Conservation (phyloP, 2,888 invertebrate species). For the Tenthredo distinguenda region DNA sequence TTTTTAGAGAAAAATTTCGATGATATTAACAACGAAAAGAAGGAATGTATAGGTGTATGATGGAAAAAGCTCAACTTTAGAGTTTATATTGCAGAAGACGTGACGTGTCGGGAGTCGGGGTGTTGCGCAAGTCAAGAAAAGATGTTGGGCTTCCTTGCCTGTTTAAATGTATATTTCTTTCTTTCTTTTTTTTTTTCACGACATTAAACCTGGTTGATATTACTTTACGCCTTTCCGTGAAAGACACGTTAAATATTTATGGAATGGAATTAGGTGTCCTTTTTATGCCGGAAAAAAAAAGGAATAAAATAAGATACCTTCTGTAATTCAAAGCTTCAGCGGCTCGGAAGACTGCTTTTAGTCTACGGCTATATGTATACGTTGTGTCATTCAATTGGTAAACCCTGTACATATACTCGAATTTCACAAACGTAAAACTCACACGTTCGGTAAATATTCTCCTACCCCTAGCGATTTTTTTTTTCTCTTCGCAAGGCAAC, state of each 20-base stretch:
- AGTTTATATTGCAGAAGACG: background rate
- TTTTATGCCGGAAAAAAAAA: background rate
- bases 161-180: background rate
- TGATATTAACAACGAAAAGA: background rate
- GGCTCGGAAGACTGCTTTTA: background rate
- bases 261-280: background rate
- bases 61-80: background rate
- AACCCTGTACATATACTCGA: background rate
- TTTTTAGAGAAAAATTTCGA: background rate
- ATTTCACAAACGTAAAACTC: background rate
- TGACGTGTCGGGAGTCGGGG: background rate
- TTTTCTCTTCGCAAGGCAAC: background rate
- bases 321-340: background rate
- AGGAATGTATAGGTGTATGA: background rate
- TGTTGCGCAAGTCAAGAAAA: slow-evolving; percentile 39
- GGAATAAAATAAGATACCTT: background rate
- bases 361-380: background rate
- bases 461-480: background rate
- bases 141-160: slow-evolving; percentile 33
- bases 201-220: slow-evolving; percentile 16
- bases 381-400: background rate
- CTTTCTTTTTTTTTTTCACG: background rate
- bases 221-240: background rate
- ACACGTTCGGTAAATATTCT: background rate
- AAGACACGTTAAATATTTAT: slow-evolving; percentile 9